Conservation (phyloP, 2,888 invertebrate genomes). For the Atethmia centrago region DNA sequence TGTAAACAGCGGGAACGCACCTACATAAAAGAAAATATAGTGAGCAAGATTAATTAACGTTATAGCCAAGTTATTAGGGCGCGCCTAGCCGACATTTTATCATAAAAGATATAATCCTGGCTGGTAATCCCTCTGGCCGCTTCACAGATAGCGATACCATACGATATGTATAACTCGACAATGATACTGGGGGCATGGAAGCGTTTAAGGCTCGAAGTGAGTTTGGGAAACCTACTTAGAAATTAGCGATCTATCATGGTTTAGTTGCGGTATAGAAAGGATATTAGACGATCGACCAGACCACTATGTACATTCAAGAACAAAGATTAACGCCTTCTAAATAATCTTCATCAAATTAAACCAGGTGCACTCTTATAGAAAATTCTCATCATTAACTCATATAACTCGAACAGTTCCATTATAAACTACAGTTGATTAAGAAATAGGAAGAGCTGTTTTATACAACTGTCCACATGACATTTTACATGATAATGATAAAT, state of each 20-base stretch:
- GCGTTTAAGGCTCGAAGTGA: not conserved
- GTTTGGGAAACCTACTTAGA: not conserved
- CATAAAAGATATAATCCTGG: slow-evolving; percentile 82
- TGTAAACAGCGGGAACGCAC: slow-evolving; percentile 35
- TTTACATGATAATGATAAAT: not conserved
- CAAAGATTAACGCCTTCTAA: not conserved
- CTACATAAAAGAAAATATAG: slow-evolving; percentile 52
- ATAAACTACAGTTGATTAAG: not conserved
- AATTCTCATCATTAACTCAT: not conserved
- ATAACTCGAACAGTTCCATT: not conserved
- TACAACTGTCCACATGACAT: too few species aligned
- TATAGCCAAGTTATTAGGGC: slow-evolving; percentile 73
- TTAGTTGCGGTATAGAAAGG: not conserved
- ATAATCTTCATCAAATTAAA: not conserved
- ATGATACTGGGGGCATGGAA: slow-evolving; percentile 65
- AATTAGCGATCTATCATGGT: not conserved
- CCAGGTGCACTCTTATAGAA: not conserved
- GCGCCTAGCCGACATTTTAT: slow-evolving; percentile 76
- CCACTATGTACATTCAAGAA: too few species aligned
- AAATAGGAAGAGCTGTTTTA: too few species aligned
- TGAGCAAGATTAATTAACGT: slow-evolving; percentile 78
- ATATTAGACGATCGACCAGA: too few species aligned
- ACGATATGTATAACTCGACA: slow-evolving; percentile 70
- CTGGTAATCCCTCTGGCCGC: slow-evolving; percentile 75
- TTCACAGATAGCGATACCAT: slow-evolving; percentile 73